A percentile compares a stretch with the other conserved stretches of the same genome.
Conservation (phyloP, 2,888 invertebrate species). For the Trachelus stipa region DNA sequence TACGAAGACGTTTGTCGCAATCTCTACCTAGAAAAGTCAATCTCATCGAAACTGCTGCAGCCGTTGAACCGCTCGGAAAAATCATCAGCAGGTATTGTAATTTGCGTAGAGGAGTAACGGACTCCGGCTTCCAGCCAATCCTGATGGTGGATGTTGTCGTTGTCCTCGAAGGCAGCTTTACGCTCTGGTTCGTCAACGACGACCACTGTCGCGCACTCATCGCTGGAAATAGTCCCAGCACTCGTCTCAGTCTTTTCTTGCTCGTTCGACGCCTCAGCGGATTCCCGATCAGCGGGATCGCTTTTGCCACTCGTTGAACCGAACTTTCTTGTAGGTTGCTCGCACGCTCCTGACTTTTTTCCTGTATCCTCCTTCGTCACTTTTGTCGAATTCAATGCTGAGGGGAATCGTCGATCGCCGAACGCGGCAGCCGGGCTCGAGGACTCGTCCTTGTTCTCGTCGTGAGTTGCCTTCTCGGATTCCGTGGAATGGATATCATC, state of each 20-base stretch:
- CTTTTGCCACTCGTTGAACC: neutral
- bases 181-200: constrained; percentile 56
- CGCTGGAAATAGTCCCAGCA: constrained; percentile 38
- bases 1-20: too few relatives aligned
- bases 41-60: constrained; percentile 8
- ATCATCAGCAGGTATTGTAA: constrained; percentile 54
- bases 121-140: constrained; percentile 63
- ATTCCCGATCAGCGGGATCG: constrained; percentile 7
- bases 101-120: constrained; percentile 62
- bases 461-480: too few relatives aligned
- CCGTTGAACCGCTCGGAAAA: constrained; percentile 21
- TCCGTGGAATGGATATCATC: too few relatives aligned
- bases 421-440: neutral
- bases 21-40: constrained; percentile 60
- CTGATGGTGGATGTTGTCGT: constrained; percentile 59
- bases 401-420: too few relatives aligned
- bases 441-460: constrained; percentile 1
- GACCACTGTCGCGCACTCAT: constrained; percentile 56
- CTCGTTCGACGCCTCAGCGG: constrained; percentile 4
- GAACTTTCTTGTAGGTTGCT: neutral
- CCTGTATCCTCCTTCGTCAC: constrained; percentile 8
- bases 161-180: constrained; percentile 38
- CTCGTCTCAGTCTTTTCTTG: constrained; percentile 10
- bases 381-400: neutral
- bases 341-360: neutral